Base-by-base conservation (phyloP, 2,888 invertebrate genomes). In the Lamellibrachia satsuma region DNA sequence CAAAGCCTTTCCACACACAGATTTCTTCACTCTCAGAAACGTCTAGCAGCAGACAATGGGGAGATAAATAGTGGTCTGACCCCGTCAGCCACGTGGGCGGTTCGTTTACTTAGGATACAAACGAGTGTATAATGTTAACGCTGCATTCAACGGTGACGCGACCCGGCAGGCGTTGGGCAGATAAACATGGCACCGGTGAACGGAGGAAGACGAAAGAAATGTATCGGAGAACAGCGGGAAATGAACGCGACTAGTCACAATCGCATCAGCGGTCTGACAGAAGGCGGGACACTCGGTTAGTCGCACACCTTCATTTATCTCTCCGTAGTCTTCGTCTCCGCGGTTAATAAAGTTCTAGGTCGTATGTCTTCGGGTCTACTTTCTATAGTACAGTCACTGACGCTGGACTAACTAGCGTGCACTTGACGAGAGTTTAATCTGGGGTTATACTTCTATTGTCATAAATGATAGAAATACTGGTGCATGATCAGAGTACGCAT, bases 41-140 rank as follows among this genome's bases (percentile, higher is more conserved):
- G 57, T 8, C 8, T 15, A 11, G 22, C 75, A n/a, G 22, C 75
- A 75, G 11, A 75, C 75, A 75, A 75, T 75, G 75, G 75, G 75
- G 75, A 75, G 75, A 75, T 75, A 75, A 75, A 75, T 75, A 75
- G 22, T 22, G n/a, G 15, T 75, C 75, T 75, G 75, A 75, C 75
- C 75, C 75, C 22, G 75, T 6, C n/a, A n/a, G 75, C 75, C 22
- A 75, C 75, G 75, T 75, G 75, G 22, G 75, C 6, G 75, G 75
- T 75, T n/a, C 75, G 75, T 75, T 75, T 75, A 75, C 75, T 75
- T 75, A 75, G 75, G 75, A 75, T n/a, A 75, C 22, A 75, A n/a
- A 75, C 75, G 75, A 75, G 75, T 75, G 6, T 22, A 22, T 39
- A 39, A 39, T 15, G 75, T 22, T 75, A 75, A 22, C 75, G 75